A percentile compares a stretch with the other conserved stretches of the same genome.
phyloP scores from a whole-genome alignment of 2,888 invertebrate species.

The Ellobium chinense region DNA sequence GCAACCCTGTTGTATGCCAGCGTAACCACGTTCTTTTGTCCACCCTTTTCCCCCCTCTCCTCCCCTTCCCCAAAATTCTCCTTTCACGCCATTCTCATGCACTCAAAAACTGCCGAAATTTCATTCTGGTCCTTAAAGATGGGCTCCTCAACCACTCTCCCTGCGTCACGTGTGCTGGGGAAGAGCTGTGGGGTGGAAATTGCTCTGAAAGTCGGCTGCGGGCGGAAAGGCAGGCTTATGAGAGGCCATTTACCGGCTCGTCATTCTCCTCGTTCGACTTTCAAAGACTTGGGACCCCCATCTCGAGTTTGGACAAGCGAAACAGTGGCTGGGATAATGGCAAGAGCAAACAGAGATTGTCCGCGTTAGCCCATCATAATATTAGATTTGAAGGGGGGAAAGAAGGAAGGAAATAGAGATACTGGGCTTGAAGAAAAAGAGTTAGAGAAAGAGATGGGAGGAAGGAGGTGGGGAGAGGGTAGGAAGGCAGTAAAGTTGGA shows the following conservation, averaged over 20 bases:
- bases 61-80: no score
- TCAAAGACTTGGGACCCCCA: neutral
- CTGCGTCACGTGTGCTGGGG: no score
- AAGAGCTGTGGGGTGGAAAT: no score
- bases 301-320: neutral
- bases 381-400: neutral
- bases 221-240: no score
- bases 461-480: neutral
- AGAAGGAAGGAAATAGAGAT: conserved; percentile 18
- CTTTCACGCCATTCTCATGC: no score
- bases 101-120: no score
- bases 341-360: neutral
- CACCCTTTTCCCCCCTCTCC: no score
- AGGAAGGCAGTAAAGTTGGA: neutral
- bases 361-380: neutral
- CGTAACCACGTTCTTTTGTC: no score
- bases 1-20: no score
- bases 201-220: no score
- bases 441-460: neutral
- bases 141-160: no score
- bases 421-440: neutral
- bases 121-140: no score
- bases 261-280: neutral
- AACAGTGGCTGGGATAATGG: neutral
- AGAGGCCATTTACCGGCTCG: neutral